phyloP scores from a whole-genome alignment of 2,888 invertebrate species.

The Archips crataeganus region DNA sequence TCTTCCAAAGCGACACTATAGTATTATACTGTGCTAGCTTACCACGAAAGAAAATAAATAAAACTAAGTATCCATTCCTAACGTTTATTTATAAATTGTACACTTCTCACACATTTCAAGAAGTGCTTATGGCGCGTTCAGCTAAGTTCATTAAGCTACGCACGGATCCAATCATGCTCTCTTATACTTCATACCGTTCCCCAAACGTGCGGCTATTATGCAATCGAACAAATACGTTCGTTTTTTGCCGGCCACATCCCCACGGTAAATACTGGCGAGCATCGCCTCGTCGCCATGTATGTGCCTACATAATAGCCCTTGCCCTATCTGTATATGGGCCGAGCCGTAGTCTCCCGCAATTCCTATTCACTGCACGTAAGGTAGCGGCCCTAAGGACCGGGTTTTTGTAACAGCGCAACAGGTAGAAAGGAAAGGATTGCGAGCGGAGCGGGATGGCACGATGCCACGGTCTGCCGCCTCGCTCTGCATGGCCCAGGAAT shows the following conservation, averaged over 20 bases:
- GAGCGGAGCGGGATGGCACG: constrained; percentile 72
- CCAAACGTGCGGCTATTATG: constrained; percentile 76
- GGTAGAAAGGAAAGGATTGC: constrained; percentile 86
- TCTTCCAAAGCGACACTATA: not conserved
- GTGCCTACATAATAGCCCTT: constrained; percentile 73
- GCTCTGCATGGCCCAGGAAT: constrained; percentile 77
- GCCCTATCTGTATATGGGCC: constrained; percentile 85
- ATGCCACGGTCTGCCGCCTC: constrained; percentile 67
- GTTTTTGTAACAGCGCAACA: constrained; percentile 86
- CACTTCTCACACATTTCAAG: not conserved
- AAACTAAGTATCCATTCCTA: not conserved
- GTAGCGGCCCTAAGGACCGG: constrained; percentile 85
- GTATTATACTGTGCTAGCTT: not conserved
- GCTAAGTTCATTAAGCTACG: too few relatives aligned
- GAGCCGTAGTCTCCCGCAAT: constrained; percentile 82
- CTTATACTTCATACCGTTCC: constrained; percentile 59
- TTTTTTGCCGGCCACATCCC: constrained; percentile 73
- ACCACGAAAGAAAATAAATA: not conserved
- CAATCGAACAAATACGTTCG: constrained; percentile 71
- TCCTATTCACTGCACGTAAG: constrained; percentile 85
- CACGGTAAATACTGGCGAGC: constrained; percentile 74
- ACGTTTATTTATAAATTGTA: not conserved
- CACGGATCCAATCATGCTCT: constrained; percentile 61
- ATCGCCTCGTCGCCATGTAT: constrained; percentile 60
- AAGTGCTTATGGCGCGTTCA: not conserved